A percentile compares a stretch with the other conserved stretches of the same genome.
Evolutionary conservation across 2,797 vertebrate species (phyloP).

Genomic region (Ctenopoma kingsleyae): DNA sequence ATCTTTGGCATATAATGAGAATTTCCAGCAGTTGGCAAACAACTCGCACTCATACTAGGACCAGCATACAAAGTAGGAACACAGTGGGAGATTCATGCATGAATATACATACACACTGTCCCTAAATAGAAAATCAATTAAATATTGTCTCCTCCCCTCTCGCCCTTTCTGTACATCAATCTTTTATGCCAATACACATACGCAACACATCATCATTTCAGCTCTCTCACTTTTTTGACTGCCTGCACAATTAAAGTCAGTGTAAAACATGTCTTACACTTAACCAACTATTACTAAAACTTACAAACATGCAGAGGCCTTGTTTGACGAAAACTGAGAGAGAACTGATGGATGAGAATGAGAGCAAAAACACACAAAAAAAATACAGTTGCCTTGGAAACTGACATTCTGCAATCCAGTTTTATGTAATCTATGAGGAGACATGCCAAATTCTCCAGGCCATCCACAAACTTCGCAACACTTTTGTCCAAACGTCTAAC

Average conservation of each 20-base stretch:
- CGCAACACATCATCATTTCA: constrained; percentile 26
- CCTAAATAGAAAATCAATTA: constrained; percentile 3
- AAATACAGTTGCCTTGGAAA: constrained; percentile 76
- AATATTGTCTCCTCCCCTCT: background rate
- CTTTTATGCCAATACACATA: background rate
- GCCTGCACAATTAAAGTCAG: constrained; percentile 15
- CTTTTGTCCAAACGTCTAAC: constrained; percentile 15
- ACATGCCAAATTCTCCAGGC: constrained; percentile 53
- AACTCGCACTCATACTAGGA: background rate
- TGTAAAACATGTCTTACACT: constrained; percentile 36
- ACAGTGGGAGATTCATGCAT: constrained; percentile 1
- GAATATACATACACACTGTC: background rate
- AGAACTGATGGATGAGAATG: constrained; percentile 52
- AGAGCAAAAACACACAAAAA: constrained; percentile 51
- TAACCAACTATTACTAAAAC: constrained; percentile 26
- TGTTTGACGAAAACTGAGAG: constrained; percentile 40
- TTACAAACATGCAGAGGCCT: constrained; percentile 39
- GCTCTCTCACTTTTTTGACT: constrained; percentile 5
- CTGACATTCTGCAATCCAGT: constrained; percentile 57
- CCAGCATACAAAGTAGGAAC: background rate
- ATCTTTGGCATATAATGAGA: constrained; percentile 39
- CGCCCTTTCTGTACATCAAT: background rate
- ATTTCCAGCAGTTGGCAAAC: constrained; percentile 13
- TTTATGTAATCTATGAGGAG: constrained; percentile 62
- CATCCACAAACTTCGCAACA: constrained; percentile 63